Evolutionary conservation across 2,797 vertebrate genomes (phyloP).

Genomic region (Ispidina picta): DNA sequence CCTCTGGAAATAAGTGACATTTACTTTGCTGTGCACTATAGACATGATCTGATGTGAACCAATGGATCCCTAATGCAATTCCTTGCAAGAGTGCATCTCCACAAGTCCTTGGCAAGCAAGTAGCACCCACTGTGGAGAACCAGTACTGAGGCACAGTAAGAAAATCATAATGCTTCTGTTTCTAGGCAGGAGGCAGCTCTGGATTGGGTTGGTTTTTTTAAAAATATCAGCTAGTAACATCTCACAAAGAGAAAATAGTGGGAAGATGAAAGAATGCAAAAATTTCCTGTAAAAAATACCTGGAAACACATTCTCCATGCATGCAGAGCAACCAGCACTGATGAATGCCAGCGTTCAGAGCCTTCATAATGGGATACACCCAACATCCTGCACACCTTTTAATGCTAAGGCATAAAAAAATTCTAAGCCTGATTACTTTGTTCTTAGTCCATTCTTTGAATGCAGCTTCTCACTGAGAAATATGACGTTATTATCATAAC

Average conservation of each 20-base stretch:
- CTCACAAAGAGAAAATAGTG: neutral
- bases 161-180: neutral
- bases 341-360: neutral
- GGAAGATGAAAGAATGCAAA: neutral
- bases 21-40: neutral
- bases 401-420: neutral
- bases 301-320: neutral
- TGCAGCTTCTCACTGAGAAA: neutral
- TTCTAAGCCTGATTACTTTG: neutral
- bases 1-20: neutral
- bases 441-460: neutral
- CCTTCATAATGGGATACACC: neutral
- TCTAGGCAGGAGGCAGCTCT: neutral
- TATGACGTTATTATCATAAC: neutral
- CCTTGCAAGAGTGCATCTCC: neutral
- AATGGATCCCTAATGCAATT: neutral
- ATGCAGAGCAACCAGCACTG: neutral
- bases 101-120: neutral
- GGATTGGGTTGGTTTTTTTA: neutral
- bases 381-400: neutral
- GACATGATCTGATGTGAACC: accelerated
- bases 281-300: neutral
- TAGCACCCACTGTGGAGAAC: neutral
- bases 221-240: no score
- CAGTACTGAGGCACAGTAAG: accelerated